Base-by-base conservation (phyloP, 2,113 vertebrate species). In the Rhabdomys dilectus region DNA sequence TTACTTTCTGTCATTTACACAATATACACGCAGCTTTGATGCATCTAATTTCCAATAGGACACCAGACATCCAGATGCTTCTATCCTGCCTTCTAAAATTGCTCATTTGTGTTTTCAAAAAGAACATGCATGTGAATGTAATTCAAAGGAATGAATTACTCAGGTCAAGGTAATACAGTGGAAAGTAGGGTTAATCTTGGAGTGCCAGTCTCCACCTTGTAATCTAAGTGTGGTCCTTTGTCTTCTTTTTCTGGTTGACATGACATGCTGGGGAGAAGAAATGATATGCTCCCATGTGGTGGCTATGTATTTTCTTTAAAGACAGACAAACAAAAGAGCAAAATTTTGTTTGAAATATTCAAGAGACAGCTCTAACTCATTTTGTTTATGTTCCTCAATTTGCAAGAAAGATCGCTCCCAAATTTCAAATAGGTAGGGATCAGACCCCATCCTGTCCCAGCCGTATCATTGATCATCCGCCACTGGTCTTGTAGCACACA, bases 391-490 rank as follows among this genome's bases (percentile, higher is more conserved):
- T 53, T 8, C 72, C 89, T 80, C 8, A 16, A 56, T 93, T 94
- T 48, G 34, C 31, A 22, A 70, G 53, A 72, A 90, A 85, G 76
- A 77, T 60, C n/a, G 10, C n/a, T 39, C 95, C 96, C 75, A 0
- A 91, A 82, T 97, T 97, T 96, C 94, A 91, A 34, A 81, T 62
- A 42, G 26, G 34, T 39, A 64, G 95, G 91, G 80, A 91, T 84
- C 92, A 87, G 89, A 92, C 56, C 58, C 91, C 82, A 94, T 88
- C 64, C 96, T 92, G 90, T 96, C 97, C 96, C 97, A 96, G 97
- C 98, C 97, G 97, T 82, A 93, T 96, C 98, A 98, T 98, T 98
- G 98, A 99, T 99, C 98, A 97, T 96, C 94, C 90, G 96, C 98
- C 98, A 97, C 97, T 94, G 95, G 97, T 98, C 95, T 85, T 97